Evolutionary conservation across 2,888 invertebrate genomes (phyloP).

Genomic region (Emesis russula): DNA sequence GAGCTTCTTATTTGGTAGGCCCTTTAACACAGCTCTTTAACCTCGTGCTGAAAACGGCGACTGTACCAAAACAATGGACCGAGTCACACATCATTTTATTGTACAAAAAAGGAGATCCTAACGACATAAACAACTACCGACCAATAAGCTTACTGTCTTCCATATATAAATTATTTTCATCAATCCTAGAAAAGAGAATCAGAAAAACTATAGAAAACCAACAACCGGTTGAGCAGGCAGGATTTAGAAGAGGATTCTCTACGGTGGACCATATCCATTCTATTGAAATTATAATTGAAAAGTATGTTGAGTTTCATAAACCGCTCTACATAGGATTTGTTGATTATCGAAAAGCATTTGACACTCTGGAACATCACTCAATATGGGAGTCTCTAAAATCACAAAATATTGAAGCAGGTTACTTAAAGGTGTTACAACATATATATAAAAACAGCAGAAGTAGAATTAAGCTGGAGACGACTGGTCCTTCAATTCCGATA

Average conservation of each 20-base stretch:
- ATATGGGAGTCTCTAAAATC: constrained; percentile 19
- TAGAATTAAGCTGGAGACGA: constrained; percentile 30
- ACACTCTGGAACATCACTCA: neutral
- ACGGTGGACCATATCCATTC: constrained; percentile 41
- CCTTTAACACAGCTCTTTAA: constrained; percentile 21
- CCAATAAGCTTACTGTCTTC: constrained; percentile 17
- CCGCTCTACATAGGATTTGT: constrained; percentile 33
- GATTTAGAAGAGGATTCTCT: neutral
- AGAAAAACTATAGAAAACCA: neutral
- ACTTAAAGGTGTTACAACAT: constrained; percentile 26
- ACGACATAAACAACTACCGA: constrained; percentile 10
- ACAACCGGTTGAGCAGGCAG: neutral
- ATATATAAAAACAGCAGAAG: constrained; percentile 31
- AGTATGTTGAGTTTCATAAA: constrained; percentile 51
- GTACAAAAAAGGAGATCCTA: constrained; percentile 22
- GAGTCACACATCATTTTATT: neutral
- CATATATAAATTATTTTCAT: neutral
- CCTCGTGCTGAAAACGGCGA: neutral
- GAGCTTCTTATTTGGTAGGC: neutral
- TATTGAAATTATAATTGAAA: constrained; percentile 33
- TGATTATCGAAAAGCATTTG: too few species aligned
- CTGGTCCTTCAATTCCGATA: constrained; percentile 25
- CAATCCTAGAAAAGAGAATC: neutral
- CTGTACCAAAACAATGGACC: neutral
- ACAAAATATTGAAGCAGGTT: neutral